Evolutionary conservation across 2,888 invertebrate genomes (phyloP).

Genomic region (Scaptomyza cyrtandrae): DNA sequence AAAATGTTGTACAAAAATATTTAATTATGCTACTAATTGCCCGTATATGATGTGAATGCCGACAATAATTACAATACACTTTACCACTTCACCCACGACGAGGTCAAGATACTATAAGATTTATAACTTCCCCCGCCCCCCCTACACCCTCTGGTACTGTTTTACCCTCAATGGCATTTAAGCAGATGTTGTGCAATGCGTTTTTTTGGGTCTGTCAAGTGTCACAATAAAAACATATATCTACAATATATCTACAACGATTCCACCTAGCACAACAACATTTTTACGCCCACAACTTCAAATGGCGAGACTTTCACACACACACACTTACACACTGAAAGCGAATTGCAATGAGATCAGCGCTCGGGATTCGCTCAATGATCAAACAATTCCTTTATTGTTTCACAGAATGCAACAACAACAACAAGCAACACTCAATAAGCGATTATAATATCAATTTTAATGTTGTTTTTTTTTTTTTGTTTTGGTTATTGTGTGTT

Average conservation of each 20-base stretch:
- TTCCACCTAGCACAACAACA: slow-evolving; percentile 45
- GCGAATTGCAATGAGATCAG: slow-evolving; percentile 72
- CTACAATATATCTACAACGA: slow-evolving; percentile 10
- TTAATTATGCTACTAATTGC: slow-evolving; percentile 78
- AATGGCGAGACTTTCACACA: slow-evolving; percentile 27
- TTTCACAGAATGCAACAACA: slow-evolving; percentile 31
- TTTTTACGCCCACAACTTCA: slow-evolving; percentile 48
- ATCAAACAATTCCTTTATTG: slow-evolving; percentile 39
- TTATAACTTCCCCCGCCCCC: not conserved
- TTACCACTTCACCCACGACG: slow-evolving; percentile 34
- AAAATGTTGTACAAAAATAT: slow-evolving; percentile 55
- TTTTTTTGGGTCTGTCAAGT: slow-evolving; percentile 40
- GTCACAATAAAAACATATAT: slow-evolving; percentile 38
- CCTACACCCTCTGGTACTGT: not conserved
- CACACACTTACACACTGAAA: not conserved
- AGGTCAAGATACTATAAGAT: slow-evolving; percentile 65
- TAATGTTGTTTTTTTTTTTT: slow-evolving; percentile 4
- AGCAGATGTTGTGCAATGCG: slow-evolving; percentile 61
- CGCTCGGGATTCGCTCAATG: slow-evolving; percentile 38
- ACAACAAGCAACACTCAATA: slow-evolving; percentile 13
- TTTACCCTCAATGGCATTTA: not conserved
- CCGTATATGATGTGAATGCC: slow-evolving; percentile 37
- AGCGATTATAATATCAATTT: slow-evolving; percentile 40
- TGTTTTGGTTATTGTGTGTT: slow-evolving; percentile 23
- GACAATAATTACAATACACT: slow-evolving; percentile 33